These are phyloP conservation scores for Mactra quadrangularis DNA, from an alignment of 1,140 invertebrate species.

Conservation along the genomic window DNA sequence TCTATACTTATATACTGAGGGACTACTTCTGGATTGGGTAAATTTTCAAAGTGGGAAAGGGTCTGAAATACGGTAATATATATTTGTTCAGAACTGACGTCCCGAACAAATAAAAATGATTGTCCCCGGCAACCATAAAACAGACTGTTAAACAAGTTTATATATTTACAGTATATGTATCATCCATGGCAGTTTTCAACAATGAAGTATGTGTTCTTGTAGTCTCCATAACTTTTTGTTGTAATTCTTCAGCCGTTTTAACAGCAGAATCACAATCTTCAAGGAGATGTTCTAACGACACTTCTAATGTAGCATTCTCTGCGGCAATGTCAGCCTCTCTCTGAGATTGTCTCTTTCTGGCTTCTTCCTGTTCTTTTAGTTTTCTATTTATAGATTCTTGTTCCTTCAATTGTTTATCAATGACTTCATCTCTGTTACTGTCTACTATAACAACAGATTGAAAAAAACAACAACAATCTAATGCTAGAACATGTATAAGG, in stretches of 20 bases:
- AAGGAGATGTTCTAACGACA: conserved; percentile 73
- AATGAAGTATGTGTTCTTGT: conserved; percentile 76
- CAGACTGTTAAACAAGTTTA: no score
- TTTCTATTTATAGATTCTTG: conserved; percentile 10
- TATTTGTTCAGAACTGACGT: no score
- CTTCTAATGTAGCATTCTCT: conserved; percentile 74
- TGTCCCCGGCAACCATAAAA: no score
- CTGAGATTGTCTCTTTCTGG: conserved; percentile 27
- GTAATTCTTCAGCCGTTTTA: conserved; percentile 66
- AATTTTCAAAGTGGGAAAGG: no score
- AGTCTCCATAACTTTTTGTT: conserved; percentile 70
- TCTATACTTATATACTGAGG: no score
- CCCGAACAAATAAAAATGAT: no score
- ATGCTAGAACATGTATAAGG: no score
- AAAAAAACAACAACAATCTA: background rate
- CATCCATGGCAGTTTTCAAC: conserved; percentile 82
- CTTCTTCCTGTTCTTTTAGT: conserved; percentile 25
- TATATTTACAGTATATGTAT: conserved; percentile 74
- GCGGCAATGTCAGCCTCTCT: conserved; percentile 51
- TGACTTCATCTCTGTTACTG: background rate
- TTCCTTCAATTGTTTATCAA: background rate
- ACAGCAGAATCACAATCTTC: conserved; percentile 59
- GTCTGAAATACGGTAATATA: no score
- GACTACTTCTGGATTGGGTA: no score
- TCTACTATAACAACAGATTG: background rate